A percentile compares a stretch with the other conserved stretches of the same genome.
These are phyloP conservation scores for Asteroscopus sphinx DNA, from an alignment of 2,888 invertebrate genomes.

Conservation along the genomic window DNA sequence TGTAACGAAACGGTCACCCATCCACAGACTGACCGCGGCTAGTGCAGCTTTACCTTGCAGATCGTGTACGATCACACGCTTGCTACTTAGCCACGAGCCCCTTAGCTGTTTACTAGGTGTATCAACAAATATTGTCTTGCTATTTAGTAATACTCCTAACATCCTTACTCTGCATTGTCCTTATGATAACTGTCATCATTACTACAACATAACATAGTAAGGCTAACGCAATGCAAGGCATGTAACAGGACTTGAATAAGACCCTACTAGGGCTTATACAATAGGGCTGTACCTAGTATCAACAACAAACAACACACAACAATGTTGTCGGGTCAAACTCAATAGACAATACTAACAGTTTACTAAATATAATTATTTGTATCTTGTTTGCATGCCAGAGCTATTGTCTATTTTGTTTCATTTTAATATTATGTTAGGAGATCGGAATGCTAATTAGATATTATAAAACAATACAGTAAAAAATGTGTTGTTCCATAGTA, in stretches of 20 bases:
- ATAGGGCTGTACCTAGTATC: slow-evolving; percentile 34
- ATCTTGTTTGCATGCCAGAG: slow-evolving; percentile 44
- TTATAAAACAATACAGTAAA: slow-evolving; percentile 54
- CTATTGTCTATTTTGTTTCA: slow-evolving; percentile 50
- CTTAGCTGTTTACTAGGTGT: too few relatives aligned
- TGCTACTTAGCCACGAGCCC: too few relatives aligned
- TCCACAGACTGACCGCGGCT: too few relatives aligned
- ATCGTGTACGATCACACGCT: too few relatives aligned
- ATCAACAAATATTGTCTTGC: too few relatives aligned
- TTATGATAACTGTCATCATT: slow-evolving; percentile 11
- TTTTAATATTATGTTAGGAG: slow-evolving; percentile 52
- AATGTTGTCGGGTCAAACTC: slow-evolving; percentile 54
- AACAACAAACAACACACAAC: slow-evolving; percentile 33
- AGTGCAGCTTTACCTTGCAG: too few relatives aligned
- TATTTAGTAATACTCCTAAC: too few relatives aligned
- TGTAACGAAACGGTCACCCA: too few relatives aligned
- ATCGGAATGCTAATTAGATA: slow-evolving; percentile 56
- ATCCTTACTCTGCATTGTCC: slow-evolving; percentile 14
- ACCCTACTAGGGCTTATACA: slow-evolving; percentile 60
- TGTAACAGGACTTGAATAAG: slow-evolving; percentile 61
- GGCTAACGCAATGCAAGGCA: slow-evolving; percentile 39
- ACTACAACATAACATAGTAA: slow-evolving; percentile 44
- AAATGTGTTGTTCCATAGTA: slow-evolving; percentile 42
- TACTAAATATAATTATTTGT: slow-evolving; percentile 53
- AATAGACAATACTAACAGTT: slow-evolving; percentile 51